These are phyloP conservation scores for Exocentrus adspersus DNA, from an alignment of 2,888 invertebrate species.

Conservation along the genomic window DNA sequence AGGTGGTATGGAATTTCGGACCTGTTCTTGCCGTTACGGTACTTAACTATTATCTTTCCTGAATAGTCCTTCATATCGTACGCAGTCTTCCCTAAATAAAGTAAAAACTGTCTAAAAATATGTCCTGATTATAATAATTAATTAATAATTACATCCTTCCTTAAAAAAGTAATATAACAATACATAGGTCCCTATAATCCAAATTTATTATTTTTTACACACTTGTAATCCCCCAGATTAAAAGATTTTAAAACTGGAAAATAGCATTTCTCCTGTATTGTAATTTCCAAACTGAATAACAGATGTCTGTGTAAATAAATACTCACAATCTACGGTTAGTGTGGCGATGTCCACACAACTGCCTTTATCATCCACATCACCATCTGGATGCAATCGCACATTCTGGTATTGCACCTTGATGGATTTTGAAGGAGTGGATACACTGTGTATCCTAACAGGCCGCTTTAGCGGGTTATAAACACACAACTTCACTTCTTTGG, in stretches of 20 bases:
- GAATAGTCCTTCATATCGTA: slow-evolving; percentile 67
- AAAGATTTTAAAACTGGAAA: too few relatives aligned
- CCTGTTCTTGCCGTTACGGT: slow-evolving; percentile 63
- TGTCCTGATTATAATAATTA: not conserved
- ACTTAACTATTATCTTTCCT: slow-evolving; percentile 68
- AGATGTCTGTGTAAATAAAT: not conserved
- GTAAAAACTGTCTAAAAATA: slow-evolving; percentile 14
- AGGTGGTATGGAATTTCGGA: slow-evolving; percentile 74
- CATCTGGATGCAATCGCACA: slow-evolving; percentile 72
- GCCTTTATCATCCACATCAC: slow-evolving; percentile 64
- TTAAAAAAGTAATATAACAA: too few relatives aligned
- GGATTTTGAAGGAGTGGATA: slow-evolving; percentile 72
- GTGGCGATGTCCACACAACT: slow-evolving; percentile 70
- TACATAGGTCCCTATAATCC: too few relatives aligned
- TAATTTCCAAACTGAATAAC: too few relatives aligned
- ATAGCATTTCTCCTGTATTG: too few relatives aligned
- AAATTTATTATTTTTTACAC: too few relatives aligned
- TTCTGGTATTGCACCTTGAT: slow-evolving; percentile 75
- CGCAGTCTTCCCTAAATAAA: slow-evolving; percentile 68
- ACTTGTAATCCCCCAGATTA: too few relatives aligned
- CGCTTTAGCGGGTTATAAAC: slow-evolving; percentile 75
- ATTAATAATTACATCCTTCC: too few relatives aligned
- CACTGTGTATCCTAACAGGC: slow-evolving; percentile 72
- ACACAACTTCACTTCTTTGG: slow-evolving; percentile 69
- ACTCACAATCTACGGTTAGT: slow-evolving; percentile 77